A percentile compares a stretch with the other conserved stretches of the same genome.
Conservation (phyloP, 2,797 vertebrate genomes). For the Podargus strigoides region DNA sequence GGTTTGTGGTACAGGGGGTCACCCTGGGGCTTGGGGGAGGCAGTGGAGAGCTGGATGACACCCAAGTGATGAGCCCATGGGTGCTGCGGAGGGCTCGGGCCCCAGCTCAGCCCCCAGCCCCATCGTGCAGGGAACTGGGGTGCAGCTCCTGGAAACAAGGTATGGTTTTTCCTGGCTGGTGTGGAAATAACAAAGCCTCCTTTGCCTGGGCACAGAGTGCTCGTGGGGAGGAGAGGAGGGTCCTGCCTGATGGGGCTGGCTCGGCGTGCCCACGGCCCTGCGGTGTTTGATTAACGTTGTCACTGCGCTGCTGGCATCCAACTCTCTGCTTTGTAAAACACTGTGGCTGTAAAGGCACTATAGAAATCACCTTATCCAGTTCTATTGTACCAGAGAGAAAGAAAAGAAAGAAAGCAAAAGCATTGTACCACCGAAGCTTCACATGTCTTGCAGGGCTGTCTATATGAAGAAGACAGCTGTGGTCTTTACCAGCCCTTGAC, state of each 20-base stretch:
- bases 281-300: not conserved
- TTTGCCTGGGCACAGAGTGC: not conserved
- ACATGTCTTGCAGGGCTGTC: not conserved
- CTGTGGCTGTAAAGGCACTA: not conserved
- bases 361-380: not conserved
- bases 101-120: not conserved
- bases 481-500: slow-evolving; percentile 53
- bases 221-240: not conserved
- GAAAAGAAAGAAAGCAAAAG: not conserved
- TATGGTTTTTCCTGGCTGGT: not conserved
- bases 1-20: accelerated
- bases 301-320: not conserved
- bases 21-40: not conserved
- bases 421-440: not conserved
- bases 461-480: slow-evolving; percentile 5
- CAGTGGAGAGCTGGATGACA: accelerated
- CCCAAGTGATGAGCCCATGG: not conserved
- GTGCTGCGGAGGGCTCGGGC: not conserved
- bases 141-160: accelerated
- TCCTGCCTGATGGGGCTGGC: not conserved
- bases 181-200: not conserved
- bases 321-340: not conserved
- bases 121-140: accelerated
- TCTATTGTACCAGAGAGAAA: not conserved
- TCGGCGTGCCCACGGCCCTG: accelerated